A percentile compares a stretch with the other conserved stretches of the same genome.
Evolutionary conservation across 2,797 vertebrate species (phyloP).

Genomic region (Sebastes cheni): DNA sequence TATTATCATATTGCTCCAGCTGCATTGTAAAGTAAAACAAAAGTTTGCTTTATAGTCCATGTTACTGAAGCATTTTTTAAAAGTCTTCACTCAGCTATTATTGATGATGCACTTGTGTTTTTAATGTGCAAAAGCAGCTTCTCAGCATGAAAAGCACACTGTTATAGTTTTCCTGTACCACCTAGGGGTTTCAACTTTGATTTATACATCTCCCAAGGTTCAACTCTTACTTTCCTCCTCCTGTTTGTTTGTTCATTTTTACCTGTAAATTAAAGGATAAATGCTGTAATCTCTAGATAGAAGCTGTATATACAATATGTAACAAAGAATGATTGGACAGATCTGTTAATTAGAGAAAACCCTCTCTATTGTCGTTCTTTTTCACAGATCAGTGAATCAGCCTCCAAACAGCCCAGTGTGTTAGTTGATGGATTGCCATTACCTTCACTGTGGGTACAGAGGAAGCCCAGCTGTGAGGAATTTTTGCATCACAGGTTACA

Average conservation of each 20-base stretch:
- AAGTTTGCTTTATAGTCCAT: not conserved
- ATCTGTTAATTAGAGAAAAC: constrained; percentile 26
- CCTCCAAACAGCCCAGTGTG: not conserved
- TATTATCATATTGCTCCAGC: not conserved
- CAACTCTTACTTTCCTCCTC: not conserved
- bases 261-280: not conserved
- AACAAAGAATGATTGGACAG: constrained; percentile 2
- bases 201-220: not conserved
- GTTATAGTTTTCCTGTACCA: not conserved
- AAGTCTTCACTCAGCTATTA: not conserved
- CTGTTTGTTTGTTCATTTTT: constrained; percentile 8
- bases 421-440: constrained; percentile 17
- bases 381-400: not conserved
- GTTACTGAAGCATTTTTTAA: not conserved
- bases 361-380: constrained; percentile 12
- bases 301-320: no score
- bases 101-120: not conserved
- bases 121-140: no score
- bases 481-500: constrained; percentile 17
- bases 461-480: not conserved
- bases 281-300: not conserved
- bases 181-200: not conserved
- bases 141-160: not conserved
- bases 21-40: not conserved
- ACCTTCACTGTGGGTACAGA: not conserved